A percentile compares a stretch with the other conserved stretches of the same genome.
Evolutionary conservation across 2,113 vertebrate species (phyloP).

Genomic region (Thamnophis sirtalis): DNA sequence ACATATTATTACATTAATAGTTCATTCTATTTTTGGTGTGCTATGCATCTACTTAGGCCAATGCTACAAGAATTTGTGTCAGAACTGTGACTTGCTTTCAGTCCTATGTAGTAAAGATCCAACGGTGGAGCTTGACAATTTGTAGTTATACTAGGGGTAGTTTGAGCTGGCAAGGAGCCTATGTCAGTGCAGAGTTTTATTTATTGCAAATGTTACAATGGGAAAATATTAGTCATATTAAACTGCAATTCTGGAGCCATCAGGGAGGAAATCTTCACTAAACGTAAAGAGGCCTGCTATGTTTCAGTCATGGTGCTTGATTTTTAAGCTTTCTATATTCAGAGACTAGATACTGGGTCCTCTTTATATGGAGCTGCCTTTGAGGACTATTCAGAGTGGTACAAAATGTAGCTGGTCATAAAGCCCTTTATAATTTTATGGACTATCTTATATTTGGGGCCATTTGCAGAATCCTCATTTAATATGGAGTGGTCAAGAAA

Average conservation of each 20-base stretch:
- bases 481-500: neutral
- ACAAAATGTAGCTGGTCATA: neutral
- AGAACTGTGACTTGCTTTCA: neutral
- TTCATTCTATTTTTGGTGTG: neutral
- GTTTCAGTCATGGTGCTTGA: neutral
- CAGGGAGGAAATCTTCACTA: neutral
- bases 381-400: neutral
- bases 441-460: neutral
- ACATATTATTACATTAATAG: neutral
- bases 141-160: neutral
- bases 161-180: neutral
- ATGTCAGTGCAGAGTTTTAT: neutral
- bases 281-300: neutral
- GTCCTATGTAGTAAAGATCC: neutral
- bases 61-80: neutral
- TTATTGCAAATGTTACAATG: neutral
- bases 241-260: neutral
- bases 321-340: neutral
- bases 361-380: neutral
- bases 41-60: neutral
- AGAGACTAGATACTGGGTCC: neutral
- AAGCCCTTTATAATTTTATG: neutral
- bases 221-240: neutral
- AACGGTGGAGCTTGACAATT: neutral
- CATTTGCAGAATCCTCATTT: neutral